A percentile compares a stretch with the other conserved stretches of the same genome.
Evolutionary conservation across 2,797 vertebrate species (phyloP).

Genomic region (Oreochromis mossambicus): DNA sequence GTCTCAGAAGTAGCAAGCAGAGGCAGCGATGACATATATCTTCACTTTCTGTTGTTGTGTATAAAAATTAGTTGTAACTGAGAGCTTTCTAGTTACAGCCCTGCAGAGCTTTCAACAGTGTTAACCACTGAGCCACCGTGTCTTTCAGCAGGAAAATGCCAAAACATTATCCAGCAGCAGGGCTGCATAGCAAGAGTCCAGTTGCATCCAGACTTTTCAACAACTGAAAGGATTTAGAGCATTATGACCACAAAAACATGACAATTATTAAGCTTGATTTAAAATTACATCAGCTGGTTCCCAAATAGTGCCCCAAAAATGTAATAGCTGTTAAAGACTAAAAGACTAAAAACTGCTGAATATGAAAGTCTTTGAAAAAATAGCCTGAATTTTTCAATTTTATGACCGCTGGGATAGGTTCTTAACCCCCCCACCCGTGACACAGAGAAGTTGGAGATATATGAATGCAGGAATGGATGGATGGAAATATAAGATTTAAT

Average conservation of each 20-base stretch:
- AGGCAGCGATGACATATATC: accelerated
- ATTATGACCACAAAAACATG: neutral
- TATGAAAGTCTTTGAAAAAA: neutral
- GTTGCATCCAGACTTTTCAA: neutral
- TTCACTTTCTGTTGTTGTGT: neutral
- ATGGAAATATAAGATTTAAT: neutral
- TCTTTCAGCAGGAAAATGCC: neutral
- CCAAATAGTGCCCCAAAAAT: neutral
- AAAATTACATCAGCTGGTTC: neutral
- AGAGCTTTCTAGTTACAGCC: neutral
- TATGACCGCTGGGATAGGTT: neutral
- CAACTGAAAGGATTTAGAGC: neutral
- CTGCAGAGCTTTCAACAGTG: neutral
- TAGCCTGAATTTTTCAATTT: neutral
- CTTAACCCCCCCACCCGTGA: neutral
- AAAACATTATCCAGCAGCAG: neutral
- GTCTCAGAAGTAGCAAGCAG: neutral
- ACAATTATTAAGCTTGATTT: neutral
- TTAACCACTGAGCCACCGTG: neutral
- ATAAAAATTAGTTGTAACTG: neutral
- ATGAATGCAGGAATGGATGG: neutral
- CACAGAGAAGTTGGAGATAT: neutral
- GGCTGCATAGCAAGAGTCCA: neutral
- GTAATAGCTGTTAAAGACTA: neutral
- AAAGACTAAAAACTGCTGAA: neutral